Percentiles rank a stretch among this genome's conserved stretches.
Evolutionary conservation across 2,113 vertebrate species (phyloP).

Genomic region (Vulpes ferrilata): DNA sequence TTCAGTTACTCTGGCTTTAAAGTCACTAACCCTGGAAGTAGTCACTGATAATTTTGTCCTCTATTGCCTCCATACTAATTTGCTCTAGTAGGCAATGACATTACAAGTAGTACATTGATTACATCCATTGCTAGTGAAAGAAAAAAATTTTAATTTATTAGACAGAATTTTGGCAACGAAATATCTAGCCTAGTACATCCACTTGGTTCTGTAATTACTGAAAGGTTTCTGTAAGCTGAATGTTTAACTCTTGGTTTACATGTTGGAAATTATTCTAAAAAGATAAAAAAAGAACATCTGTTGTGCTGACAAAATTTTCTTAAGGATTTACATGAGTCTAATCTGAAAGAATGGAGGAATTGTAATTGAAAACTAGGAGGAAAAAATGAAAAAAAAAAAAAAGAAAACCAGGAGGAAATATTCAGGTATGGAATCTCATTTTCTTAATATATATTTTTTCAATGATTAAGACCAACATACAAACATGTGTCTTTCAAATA

Average conservation of each 20-base stretch:
- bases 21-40: constrained; percentile 6
- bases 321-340: constrained; percentile 57
- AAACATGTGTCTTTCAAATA: constrained; percentile 59
- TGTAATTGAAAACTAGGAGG: constrained; percentile 44
- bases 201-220: constrained; percentile 64
- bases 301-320: constrained; percentile 51
- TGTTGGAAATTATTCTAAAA: constrained; percentile 63
- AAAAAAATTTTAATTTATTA: constrained; percentile 50
- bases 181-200: background rate
- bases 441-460: background rate
- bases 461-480: constrained; percentile 53
- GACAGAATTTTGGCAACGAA: constrained; percentile 59
- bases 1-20: constrained; percentile 9
- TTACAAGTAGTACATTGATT: background rate
- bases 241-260: constrained; percentile 40
- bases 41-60: constrained; percentile 14
- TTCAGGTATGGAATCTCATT: background rate
- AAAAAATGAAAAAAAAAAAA: constrained; percentile 41
- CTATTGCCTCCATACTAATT: background rate
- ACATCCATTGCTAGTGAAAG: background rate
- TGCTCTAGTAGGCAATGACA: background rate
- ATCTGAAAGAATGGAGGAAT: constrained; percentile 56
- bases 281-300: constrained; percentile 60
- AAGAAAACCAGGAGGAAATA: background rate
- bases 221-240: constrained; percentile 59